Conservation (phyloP, 2,113 vertebrate genomes). For the Amphiprion ocellaris region DNA sequence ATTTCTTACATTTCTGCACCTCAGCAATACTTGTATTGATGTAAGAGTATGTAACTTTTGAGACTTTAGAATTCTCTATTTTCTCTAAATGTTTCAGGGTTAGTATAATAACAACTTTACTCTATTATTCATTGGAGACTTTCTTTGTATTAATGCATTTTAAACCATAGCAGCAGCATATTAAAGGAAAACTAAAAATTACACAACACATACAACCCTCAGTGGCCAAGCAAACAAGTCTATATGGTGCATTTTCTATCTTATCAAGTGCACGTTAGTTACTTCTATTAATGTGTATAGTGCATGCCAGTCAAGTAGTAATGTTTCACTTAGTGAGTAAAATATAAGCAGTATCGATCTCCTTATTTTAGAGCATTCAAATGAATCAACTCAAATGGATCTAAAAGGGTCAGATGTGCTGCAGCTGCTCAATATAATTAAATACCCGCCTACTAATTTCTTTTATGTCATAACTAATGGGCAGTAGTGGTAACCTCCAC, state of each 20-base stretch:
- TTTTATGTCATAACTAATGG: slow-evolving; percentile 5
- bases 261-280: background rate
- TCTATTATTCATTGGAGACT: background rate
- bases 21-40: slow-evolving; percentile 22
- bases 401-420: background rate
- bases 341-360: slow-evolving; percentile 4
- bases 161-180: background rate
- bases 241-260: slow-evolving; percentile 14
- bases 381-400: background rate
- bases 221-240: background rate
- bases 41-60: slow-evolving; percentile 13
- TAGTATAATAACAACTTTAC: background rate
- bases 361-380: slow-evolving; percentile 7
- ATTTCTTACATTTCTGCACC: background rate
- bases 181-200: too few relatives aligned
- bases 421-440: slow-evolving; percentile 1
- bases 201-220: background rate
- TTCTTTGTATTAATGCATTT: background rate
- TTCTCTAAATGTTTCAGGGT: background rate
- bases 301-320: slow-evolving; percentile 18
- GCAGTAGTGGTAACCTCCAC: background rate
- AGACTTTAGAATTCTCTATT: background rate
- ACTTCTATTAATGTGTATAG: slow-evolving; percentile 16
- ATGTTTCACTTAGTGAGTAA: slow-evolving; percentile 20
- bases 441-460: slow-evolving; percentile 12